A percentile compares a stretch with the other conserved stretches of the same genome.
phyloP scores from a whole-genome alignment of 2,797 vertebrate genomes.

The Dryobates pubescens region DNA sequence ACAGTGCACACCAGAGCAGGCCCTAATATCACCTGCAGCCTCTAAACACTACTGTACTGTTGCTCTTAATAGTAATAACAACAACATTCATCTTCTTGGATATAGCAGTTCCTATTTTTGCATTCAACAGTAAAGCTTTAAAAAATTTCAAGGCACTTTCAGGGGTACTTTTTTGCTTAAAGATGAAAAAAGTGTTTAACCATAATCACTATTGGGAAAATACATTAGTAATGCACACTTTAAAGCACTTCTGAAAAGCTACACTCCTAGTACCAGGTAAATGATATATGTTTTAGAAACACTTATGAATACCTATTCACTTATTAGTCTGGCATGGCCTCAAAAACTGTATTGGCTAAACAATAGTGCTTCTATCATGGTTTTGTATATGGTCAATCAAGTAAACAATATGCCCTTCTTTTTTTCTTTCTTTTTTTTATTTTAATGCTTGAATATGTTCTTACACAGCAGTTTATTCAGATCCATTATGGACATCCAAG shows the following conservation, averaged over 20 bases:
- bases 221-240: conserved; percentile 69
- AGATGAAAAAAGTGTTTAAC: conserved; percentile 63
- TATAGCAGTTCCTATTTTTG: conserved; percentile 48
- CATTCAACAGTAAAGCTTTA: conserved; percentile 55
- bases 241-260: conserved; percentile 71
- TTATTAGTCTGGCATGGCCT: conserved; percentile 68
- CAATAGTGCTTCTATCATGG: conserved; percentile 67
- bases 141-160: conserved; percentile 54
- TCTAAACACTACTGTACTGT: conserved; percentile 56
- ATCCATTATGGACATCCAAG: conserved; percentile 71
- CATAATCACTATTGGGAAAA: conserved; percentile 68
- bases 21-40: conserved; percentile 58
- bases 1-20: conserved; percentile 37
- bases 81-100: conserved; percentile 49
- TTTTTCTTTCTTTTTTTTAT: not conserved
- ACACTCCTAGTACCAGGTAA: conserved; percentile 73
- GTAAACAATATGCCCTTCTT: conserved; percentile 61
- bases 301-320: conserved; percentile 73
- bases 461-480: conserved; percentile 69
- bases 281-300: conserved; percentile 75
- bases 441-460: conserved; percentile 51
- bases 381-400: conserved; percentile 72
- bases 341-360: conserved; percentile 67
- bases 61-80: conserved; percentile 64
- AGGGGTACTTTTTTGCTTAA: conserved; percentile 50